Evolutionary conservation across 2,797 vertebrate species (phyloP).

Genomic region (Crotalus adamanteus): DNA sequence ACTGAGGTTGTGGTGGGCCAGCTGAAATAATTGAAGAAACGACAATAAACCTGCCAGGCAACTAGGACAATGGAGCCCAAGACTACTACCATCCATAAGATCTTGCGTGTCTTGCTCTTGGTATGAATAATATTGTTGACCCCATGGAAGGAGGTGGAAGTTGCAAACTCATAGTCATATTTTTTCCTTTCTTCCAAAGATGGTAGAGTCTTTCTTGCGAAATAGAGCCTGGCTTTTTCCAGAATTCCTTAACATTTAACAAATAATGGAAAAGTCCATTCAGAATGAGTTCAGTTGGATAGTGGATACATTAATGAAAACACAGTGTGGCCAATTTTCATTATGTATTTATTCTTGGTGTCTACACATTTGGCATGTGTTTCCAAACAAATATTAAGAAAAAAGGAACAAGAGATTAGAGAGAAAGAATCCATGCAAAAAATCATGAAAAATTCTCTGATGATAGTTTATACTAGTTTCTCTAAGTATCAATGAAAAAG

Average conservation of each 20-base stretch:
- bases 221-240: slow-evolving; percentile 59
- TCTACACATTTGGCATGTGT: background rate
- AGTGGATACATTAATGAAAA: background rate
- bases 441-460: background rate
- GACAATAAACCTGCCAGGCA: slow-evolving; percentile 66
- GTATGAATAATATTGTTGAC: slow-evolving; percentile 66
- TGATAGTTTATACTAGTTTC: background rate
- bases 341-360: background rate
- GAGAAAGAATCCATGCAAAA: background rate
- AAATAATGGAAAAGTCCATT: background rate
- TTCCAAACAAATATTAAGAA: background rate
- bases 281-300: background rate
- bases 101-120: slow-evolving; percentile 53
- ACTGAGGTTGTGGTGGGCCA: slow-evolving; percentile 74
- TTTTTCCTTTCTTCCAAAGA: slow-evolving; percentile 60
- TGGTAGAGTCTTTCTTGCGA: slow-evolving; percentile 61
- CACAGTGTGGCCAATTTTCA: background rate
- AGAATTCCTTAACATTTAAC: slow-evolving; percentile 58
- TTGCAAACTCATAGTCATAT: slow-evolving; percentile 67
- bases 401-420: background rate
- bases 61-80: slow-evolving; percentile 52
- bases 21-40: slow-evolving; percentile 70
- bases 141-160: slow-evolving; percentile 72
- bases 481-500: background rate
- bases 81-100: slow-evolving; percentile 66